Base-by-base conservation (phyloP, 2,797 vertebrate species). In the Pitangus sulphuratus region DNA sequence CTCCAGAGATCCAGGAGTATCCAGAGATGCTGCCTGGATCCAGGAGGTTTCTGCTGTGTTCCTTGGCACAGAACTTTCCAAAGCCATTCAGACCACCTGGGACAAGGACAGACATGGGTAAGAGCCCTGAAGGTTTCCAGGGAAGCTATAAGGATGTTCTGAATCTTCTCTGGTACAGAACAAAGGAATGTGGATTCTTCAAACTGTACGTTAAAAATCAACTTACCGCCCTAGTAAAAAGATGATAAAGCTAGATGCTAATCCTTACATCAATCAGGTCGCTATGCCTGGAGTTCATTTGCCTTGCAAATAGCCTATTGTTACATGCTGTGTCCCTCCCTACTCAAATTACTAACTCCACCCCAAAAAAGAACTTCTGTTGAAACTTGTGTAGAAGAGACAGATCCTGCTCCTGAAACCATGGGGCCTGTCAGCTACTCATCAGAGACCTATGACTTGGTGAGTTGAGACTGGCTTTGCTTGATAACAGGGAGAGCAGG, bases 381-480 rank as follows among this genome's bases (percentile, higher is more conserved):
- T 53, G 72, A 78, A 93, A 84, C 84, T 82, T 69, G 89, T 82
- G 50, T 74, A 91, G 62, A 51, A 90, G 57, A 94, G 58, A 60
- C n/a, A 0, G 58, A 84, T 78, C 60, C 44, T 76, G 40, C 17
- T 68, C 57, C 42, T 50, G 47, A 83, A 82, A 70, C 58, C 80
- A 97, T 97, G 96, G 95, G 94, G 22, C 93, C 93, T 45, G 64
- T 93, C 72, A 96, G 94, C 96, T 95, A 95, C 85, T 96, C 96
- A 22, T 89, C 94, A 31, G 96, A 97, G 87, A 96, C 82, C 80
- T 96, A 96, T 19, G 96, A 96, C 65, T 72, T 96, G 95, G 96
- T 97, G 90, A 97, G 96, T 95, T 5, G 2, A 19, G 17, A 54
- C 42, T 35, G 50, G 40, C 18, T 88, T 85, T 76, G 31, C 85